Conservation (phyloP, 2,797 vertebrate genomes). For the Rhadinocentrus ornatus region DNA sequence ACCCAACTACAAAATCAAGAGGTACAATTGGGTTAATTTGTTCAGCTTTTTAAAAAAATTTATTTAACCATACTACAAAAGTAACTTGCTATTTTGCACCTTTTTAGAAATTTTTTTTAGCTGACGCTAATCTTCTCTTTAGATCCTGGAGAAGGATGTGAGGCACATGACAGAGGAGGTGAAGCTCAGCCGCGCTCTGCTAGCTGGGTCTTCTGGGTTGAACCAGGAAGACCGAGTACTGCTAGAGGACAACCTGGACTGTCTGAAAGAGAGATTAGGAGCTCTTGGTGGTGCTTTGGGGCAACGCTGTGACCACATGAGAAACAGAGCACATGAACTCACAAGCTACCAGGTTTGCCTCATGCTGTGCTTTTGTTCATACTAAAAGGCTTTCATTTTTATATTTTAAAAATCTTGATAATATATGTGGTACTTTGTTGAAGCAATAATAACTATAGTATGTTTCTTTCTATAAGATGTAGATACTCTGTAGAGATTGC, state of each 20-base stretch:
- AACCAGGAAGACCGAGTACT: conserved; percentile 81
- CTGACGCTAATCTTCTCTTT: conserved; percentile 14
- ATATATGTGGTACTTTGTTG: not conserved
- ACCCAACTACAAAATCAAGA: conserved; percentile 88
- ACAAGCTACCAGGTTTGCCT: conserved; percentile 85
- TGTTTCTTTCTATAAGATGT: not conserved
- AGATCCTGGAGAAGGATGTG: conserved; percentile 90
- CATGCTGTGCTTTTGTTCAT: not conserved
- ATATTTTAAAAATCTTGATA: not conserved
- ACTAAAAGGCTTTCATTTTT: not conserved
- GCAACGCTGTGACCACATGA: conserved; percentile 87
- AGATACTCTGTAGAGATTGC: not conserved
- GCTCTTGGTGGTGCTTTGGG: conserved; percentile 85
- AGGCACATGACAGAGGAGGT: conserved; percentile 90
- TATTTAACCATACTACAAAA: not conserved
- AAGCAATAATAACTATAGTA: not conserved
- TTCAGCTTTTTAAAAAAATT: no score
- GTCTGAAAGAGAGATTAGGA: conserved; percentile 85
- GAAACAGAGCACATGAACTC: conserved; percentile 86
- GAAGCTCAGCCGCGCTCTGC: conserved; percentile 87
- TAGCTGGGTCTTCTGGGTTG: conserved; percentile 81
- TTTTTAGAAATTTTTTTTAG: not conserved
- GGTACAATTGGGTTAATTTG: conserved; percentile 66
- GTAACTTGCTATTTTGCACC: not conserved
- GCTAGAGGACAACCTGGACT: conserved; percentile 89